Evolutionary conservation across 2,888 invertebrate genomes (phyloP), one percentile per base, ranked within the genome.

Genomic region (Harpagoxenus sublaevis): DNA sequence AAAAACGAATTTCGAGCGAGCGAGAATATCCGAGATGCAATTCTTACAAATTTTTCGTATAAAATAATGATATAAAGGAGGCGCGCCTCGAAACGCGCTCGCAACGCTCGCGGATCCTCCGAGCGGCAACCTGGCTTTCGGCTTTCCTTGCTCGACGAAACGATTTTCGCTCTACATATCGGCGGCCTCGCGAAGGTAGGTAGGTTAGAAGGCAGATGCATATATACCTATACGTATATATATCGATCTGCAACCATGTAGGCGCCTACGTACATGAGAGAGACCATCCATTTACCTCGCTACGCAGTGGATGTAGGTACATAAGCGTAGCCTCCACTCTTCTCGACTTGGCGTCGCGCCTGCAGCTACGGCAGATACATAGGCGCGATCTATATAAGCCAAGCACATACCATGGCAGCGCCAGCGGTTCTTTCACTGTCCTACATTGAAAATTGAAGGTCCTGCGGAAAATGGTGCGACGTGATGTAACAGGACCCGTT

Each of bases 281-380:
- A 83, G 70, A 31, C 62, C 66, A 83, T 83, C 79, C 73, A 79
- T 79, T 60, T 79, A 71, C 79, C 60, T 60, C 60, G 66, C 84
- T 68, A 77, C 60, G 84, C 87, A 87, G 71, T 85, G 86, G 85
- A 78, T 82, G 86, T n/a, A n/a, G n/a, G n/a, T 86, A 81, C 86
- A 83, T 86, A 85, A 85, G 84, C 78, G 83, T 71, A 88, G 87
- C 87, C 88, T 83, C 88, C 85, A 84, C 87, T 86, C 82, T 90
- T 89, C 89, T 90, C 88, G 87, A 92, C 87, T 92, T 90, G 88
- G 89, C 89, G 81, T 87, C 86, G 86, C 84, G 88, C 85, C 90
- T 88, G 87, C 84, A 83, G 87, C 74, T 66, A 84, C 86, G 86
- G 51, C 81, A 74, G 63, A 70, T 85, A 83, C 85, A 78, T 78